These are phyloP conservation scores for Bombus fervidus DNA, from an alignment of 1,140 invertebrate genomes.

Conservation along the genomic window DNA sequence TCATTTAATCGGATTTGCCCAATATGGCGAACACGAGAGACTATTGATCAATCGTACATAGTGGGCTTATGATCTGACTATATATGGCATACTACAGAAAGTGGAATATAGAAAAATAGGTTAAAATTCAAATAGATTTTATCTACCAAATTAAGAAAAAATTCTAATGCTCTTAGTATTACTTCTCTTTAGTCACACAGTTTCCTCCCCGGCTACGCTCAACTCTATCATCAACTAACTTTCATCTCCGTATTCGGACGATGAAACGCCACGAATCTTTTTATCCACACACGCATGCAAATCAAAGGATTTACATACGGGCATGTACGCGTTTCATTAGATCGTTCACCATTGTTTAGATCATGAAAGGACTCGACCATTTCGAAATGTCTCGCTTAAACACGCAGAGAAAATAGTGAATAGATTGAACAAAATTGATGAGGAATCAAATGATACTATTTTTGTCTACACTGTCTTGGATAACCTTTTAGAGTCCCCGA, in stretches of 20 bases:
- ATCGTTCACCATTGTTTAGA: not conserved
- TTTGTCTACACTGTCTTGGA: not conserved
- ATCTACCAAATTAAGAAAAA: not conserved
- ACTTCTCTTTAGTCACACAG: not conserved
- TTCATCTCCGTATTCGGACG: constrained; percentile 12
- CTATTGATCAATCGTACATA: not conserved
- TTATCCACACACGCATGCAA: not conserved
- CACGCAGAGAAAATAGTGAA: not conserved
- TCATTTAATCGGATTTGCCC: constrained; percentile 1
- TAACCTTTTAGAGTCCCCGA: not conserved
- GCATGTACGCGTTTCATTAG: not conserved
- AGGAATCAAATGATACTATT: not conserved
- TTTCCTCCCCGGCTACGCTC: not conserved
- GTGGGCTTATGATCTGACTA: not conserved
- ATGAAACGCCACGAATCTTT: not conserved
- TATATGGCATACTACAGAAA: not conserved
- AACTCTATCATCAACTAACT: not conserved
- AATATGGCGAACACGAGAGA: not conserved
- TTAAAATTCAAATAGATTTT: too few relatives aligned
- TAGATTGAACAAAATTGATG: not conserved
- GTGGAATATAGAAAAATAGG: not conserved
- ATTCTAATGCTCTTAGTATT: not conserved
- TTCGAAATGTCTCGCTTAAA: not conserved
- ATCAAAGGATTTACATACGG: not conserved
- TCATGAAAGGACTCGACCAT: not conserved